Conservation (phyloP, 2,888 invertebrate species). For the Meiosimyza decipiens region DNA sequence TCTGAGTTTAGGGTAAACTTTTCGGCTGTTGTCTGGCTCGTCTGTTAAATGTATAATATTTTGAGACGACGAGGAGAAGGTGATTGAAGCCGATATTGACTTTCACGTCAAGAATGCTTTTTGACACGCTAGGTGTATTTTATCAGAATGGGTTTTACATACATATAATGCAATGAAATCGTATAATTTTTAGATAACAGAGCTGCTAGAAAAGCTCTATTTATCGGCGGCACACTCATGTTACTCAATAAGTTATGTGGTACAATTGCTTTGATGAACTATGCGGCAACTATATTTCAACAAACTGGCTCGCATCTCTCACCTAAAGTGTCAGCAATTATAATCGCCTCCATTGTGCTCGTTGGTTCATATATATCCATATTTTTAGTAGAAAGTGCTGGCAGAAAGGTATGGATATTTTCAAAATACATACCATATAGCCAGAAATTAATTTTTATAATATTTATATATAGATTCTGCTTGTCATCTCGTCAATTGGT, state of each 20-base stretch:
- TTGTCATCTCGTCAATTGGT: slow-evolving; percentile 58
- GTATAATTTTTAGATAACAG: slow-evolving; percentile 49
- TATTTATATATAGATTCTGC: slow-evolving; percentile 46
- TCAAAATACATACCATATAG: not conserved
- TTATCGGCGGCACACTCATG: slow-evolving; percentile 59
- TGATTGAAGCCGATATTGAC: too few species aligned
- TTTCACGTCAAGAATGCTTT: too few species aligned
- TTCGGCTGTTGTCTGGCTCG: too few species aligned
- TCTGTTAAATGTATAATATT: too few species aligned
- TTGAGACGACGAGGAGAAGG: too few species aligned
- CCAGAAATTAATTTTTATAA: not conserved
- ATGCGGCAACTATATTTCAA: slow-evolving; percentile 62
- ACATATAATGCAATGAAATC: too few species aligned
- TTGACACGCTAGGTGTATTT: too few species aligned
- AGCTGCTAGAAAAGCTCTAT: slow-evolving; percentile 55
- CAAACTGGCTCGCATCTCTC: slow-evolving; percentile 59
- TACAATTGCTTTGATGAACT: slow-evolving; percentile 63
- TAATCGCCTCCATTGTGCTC: slow-evolving; percentile 62
- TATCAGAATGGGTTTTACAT: too few species aligned
- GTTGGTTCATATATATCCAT: slow-evolving; percentile 62
- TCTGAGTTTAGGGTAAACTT: too few species aligned
- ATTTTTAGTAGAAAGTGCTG: slow-evolving; percentile 61
- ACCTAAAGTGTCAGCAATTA: slow-evolving; percentile 59
- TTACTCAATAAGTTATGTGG: slow-evolving; percentile 61
- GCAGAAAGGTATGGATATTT: slow-evolving; percentile 53